Evolutionary conservation across 1,140 invertebrate species (phyloP).

Genomic region (Pachypsylla venusta): DNA sequence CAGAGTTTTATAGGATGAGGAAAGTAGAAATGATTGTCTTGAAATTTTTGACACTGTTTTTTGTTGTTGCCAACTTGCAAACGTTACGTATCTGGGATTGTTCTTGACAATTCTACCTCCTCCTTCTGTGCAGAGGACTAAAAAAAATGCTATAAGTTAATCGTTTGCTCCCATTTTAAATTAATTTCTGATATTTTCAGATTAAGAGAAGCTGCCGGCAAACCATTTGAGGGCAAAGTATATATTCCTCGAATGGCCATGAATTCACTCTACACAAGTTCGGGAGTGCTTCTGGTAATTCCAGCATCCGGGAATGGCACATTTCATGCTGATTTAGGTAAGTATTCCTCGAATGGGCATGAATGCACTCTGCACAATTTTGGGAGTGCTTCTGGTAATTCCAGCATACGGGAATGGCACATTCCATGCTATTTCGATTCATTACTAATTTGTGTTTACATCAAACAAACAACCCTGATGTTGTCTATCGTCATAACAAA

Average conservation of each 20-base stretch:
- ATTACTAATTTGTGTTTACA: no score
- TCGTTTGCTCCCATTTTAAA: no score
- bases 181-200: slow-evolving; percentile 26
- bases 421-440: slow-evolving; percentile 46
- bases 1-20: no score
- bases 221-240: slow-evolving; percentile 47
- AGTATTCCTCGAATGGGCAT: slow-evolving; percentile 42
- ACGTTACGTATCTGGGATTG: no score
- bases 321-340: slow-evolving; percentile 47
- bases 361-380: slow-evolving; percentile 50
- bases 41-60: no score
- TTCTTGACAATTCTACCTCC: no score
- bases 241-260: slow-evolving; percentile 48
- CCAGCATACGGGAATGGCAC: slow-evolving; percentile 54
- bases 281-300: slow-evolving; percentile 50
- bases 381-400: slow-evolving; percentile 49
- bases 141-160: no score
- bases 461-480: no score
- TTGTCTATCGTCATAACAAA: no score
- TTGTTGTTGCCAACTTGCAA: no score
- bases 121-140: no score
- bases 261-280: slow-evolving; percentile 50
- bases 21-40: no score
- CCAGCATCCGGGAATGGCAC: slow-evolving; percentile 54
- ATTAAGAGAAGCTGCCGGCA: slow-evolving; percentile 34